phyloP scores from a whole-genome alignment of 2,888 invertebrate genomes.

The Drosophila paracracens region DNA sequence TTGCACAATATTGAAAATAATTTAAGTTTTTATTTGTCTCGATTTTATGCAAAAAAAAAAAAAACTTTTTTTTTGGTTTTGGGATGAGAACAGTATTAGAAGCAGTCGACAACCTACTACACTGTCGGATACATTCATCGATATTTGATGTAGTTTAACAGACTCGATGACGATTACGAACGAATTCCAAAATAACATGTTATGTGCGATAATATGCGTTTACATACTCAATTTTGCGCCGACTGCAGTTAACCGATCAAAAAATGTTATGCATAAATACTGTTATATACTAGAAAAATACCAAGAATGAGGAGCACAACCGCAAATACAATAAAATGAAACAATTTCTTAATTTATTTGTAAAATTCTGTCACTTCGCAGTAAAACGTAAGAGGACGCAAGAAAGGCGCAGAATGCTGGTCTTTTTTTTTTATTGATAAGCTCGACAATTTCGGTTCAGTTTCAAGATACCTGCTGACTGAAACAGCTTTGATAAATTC shows the following conservation, averaged over 20 bases:
- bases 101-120: constrained; percentile 1
- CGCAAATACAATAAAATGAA: background rate
- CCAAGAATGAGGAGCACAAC: background rate
- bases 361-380: background rate
- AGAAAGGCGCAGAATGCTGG: constrained; percentile 7
- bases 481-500: background rate
- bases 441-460: constrained; percentile 28
- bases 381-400: background rate
- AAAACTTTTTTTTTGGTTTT: constrained; percentile 28
- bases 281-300: background rate
- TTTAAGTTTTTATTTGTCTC: constrained; percentile 22
- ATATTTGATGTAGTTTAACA: constrained; percentile 16
- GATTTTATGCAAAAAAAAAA: constrained; percentile 42
- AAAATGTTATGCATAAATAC: background rate
- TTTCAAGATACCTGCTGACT: background rate
- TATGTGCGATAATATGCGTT: background rate
- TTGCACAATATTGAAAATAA: constrained; percentile 3
- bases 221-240: constrained; percentile 10
- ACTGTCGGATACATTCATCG: constrained; percentile 21
- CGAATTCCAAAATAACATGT: background rate
- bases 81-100: constrained; percentile 25
- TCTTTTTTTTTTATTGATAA: constrained; percentile 24
- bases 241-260: background rate
- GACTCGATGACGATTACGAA: background rate
- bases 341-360: background rate